Evolutionary conservation across 2,888 invertebrate genomes (phyloP).

Genomic region (Carabus problematicus): DNA sequence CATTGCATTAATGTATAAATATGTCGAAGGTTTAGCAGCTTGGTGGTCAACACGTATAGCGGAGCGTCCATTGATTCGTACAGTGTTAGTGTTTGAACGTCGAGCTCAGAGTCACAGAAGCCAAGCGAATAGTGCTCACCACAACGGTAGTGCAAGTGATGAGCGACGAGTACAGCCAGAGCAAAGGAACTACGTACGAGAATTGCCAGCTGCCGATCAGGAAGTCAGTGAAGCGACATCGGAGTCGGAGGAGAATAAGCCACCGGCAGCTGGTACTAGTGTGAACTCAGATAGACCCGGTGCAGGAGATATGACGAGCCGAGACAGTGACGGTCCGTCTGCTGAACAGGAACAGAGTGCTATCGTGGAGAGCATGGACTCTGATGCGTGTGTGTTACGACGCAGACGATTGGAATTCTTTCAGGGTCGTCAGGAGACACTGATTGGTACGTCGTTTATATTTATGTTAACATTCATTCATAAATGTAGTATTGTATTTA

Average conservation of each 20-base stretch:
- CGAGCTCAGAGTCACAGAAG: conserved; percentile 52
- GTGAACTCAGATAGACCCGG: conserved; percentile 23
- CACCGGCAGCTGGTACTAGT: conserved; percentile 47
- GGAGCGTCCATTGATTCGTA: conserved; percentile 71
- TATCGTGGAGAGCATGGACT: conserved; percentile 69
- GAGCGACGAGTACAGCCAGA: conserved; percentile 45
- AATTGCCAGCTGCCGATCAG: conserved; percentile 52
- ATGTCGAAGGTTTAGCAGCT: conserved; percentile 64
- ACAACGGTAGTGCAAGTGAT: conserved; percentile 6
- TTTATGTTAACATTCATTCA: conserved; percentile 10
- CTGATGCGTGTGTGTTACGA: conserved; percentile 54
- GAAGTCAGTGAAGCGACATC: conserved; percentile 55
- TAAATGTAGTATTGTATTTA: background rate
- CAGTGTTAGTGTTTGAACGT: conserved; percentile 71
- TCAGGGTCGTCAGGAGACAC: conserved; percentile 46
- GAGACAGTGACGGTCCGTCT: conserved; percentile 1
- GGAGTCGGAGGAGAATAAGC: conserved; percentile 50
- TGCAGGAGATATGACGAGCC: conserved; percentile 5
- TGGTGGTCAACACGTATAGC: conserved; percentile 82
- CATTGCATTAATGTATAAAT: background rate
- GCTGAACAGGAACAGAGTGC: conserved; percentile 55
- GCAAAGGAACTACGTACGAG: conserved; percentile 43
- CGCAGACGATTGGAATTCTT: conserved; percentile 57
- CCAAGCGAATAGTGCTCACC: background rate
- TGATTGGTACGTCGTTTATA: conserved; percentile 11